Evolutionary conservation across 1,140 invertebrate species (phyloP), one percentile per base, ranked within the genome.

Genomic region (Saccostrea echinata): DNA sequence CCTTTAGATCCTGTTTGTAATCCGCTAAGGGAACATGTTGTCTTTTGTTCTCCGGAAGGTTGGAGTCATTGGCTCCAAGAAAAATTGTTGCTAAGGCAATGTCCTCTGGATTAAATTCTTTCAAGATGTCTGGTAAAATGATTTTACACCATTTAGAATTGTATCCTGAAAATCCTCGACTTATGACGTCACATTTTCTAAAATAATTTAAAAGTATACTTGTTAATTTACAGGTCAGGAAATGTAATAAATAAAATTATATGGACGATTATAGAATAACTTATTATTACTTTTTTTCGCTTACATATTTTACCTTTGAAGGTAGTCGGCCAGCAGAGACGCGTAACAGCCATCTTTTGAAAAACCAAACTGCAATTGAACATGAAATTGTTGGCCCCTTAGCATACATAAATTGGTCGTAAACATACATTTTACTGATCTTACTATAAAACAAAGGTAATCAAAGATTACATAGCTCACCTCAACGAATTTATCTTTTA

Each of bases 111-210:
- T 92, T 84, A 53, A 91, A 88, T 64, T 89, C 86, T 51, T 85
- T 89, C 18, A 95, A 88, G 3, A 95, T 57, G 61, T 92, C 87
- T 33, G 94, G 93, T 30, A 95, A 87, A 30, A 95, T 92, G 16
- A 93, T 86, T 30, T 92, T 92, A 86, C 93, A 93, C 89, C 91
- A 94, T 27, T 93, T 90, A 13, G 91, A 91, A 85, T 94, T 95
- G 88, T 95, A 95, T 0, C 95, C 95, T 61, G 94, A 95, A 90
- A 95, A 95, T 18, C 95, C 95, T 30, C 95, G 88, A 61, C 92
- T 92, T 6, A 95, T 90, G 0, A 95, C 93, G 92, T 95, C 95
- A 93, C 94, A 95, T 86, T 93, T 93, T 89, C 95, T 95, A 85
- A 13, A 90, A 87, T 27, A 13, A 86, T 82, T 61, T 68, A 86